Conservation (phyloP, 2,797 vertebrate genomes). For the Mus caroli region DNA sequence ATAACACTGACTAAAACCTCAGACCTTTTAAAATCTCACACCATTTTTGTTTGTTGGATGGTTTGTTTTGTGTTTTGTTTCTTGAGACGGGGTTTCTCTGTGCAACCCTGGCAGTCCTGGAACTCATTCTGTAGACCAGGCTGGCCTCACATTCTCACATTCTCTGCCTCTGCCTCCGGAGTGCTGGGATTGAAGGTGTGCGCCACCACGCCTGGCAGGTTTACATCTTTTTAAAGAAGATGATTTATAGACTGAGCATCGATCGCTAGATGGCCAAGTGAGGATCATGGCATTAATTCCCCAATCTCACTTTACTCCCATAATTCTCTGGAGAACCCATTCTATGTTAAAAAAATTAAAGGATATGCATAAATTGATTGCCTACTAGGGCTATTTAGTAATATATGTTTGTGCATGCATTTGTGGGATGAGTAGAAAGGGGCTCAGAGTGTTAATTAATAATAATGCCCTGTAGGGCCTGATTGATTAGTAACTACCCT, state of each 20-base stretch:
- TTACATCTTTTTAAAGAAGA: not conserved
- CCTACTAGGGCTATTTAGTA: not conserved
- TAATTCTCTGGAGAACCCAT: conserved; percentile 14
- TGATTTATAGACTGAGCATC: not conserved
- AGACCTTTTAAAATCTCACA: not conserved
- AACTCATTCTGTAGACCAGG: not conserved
- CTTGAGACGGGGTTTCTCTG: not conserved
- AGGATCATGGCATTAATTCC: not conserved
- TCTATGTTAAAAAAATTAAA: not conserved
- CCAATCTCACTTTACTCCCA: conserved; percentile 7
- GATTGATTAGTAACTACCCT: not conserved
- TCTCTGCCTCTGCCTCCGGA: not conserved
- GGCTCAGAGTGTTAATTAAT: not conserved
- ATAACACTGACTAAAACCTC: conserved; percentile 19
- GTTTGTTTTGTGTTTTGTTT: not conserved
- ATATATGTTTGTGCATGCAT: not conserved
- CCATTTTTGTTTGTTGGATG: not conserved
- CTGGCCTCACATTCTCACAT: not conserved
- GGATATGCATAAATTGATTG: not conserved
- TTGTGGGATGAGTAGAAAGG: not conserved
- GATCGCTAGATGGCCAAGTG: not conserved
- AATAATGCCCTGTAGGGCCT: not conserved
- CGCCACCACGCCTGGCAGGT: not conserved
- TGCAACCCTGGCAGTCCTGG: not conserved
- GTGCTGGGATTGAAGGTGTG: not conserved